phyloP scores from a whole-genome alignment of 23 tunicate species.

The Ciona savignyi region DNA sequence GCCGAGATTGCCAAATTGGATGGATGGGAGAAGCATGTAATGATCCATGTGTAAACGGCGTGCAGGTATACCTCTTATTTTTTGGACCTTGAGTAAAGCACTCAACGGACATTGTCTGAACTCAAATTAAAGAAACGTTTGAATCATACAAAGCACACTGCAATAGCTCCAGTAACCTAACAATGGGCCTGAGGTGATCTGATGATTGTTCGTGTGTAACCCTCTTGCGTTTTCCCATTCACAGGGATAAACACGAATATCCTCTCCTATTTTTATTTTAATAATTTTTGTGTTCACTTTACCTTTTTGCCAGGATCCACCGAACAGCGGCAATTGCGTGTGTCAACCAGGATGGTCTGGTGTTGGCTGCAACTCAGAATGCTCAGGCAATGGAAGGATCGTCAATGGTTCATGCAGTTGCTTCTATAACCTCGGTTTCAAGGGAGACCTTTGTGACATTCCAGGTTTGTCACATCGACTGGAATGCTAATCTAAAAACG shows the following conservation, averaged over 20 bases:
- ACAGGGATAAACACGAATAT: too few relatives aligned
- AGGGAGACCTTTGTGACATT: constrained; percentile 18
- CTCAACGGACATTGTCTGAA: too few relatives aligned
- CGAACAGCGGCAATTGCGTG: constrained; percentile 22
- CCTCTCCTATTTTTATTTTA: too few relatives aligned
- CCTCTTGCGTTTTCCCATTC: too few relatives aligned
- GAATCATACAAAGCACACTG: too few relatives aligned
- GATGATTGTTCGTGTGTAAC: too few relatives aligned
- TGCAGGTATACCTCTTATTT: constrained; percentile 1
- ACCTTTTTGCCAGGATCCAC: constrained; percentile 14
- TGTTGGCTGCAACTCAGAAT: constrained; percentile 30
- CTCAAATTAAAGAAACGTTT: too few relatives aligned
- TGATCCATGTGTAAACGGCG: constrained; percentile 20
- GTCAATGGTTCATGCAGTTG: constrained; percentile 11
- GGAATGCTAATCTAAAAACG: too few relatives aligned
- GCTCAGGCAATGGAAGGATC: constrained; percentile 21
- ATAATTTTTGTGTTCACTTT: not conserved
- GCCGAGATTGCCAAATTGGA: constrained; percentile 3
- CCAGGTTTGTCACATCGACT: too few relatives aligned
- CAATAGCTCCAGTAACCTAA: too few relatives aligned
- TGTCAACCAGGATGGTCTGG: constrained; percentile 28
- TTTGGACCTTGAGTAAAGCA: too few relatives aligned
- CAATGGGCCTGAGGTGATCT: too few relatives aligned
- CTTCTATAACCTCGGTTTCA: constrained; percentile 4
- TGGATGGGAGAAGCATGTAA: constrained; percentile 27